Percentiles rank a stretch among this genome's conserved stretches.
phyloP scores from a whole-genome alignment of 2,888 invertebrate species.

The Nycteola revayana region DNA sequence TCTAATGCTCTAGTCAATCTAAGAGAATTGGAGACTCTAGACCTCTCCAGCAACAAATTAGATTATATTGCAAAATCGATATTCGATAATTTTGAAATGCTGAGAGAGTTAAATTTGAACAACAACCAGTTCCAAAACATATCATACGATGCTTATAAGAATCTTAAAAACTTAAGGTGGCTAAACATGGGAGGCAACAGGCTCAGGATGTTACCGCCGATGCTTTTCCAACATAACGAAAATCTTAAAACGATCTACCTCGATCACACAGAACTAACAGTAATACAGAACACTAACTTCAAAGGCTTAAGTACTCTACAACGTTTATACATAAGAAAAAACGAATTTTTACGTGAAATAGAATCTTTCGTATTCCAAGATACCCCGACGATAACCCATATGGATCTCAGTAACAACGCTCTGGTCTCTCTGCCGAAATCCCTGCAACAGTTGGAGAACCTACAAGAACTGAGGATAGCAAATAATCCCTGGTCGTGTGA shows the following conservation, averaged over 20 bases:
- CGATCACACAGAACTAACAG: constrained; percentile 85
- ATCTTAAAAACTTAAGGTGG: constrained; percentile 77
- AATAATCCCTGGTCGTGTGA: constrained; percentile 93
- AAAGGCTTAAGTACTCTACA: constrained; percentile 83
- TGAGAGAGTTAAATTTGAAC: constrained; percentile 84
- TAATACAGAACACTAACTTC: constrained; percentile 85
- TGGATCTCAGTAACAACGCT: constrained; percentile 87
- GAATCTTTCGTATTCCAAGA: constrained; percentile 84
- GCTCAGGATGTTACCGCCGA: constrained; percentile 82
- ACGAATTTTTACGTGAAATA: constrained; percentile 82
- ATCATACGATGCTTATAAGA: constrained; percentile 82
- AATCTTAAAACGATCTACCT: constrained; percentile 83
- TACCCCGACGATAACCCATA: constrained; percentile 80
- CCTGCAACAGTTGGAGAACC: constrained; percentile 83
- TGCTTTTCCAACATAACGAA: constrained; percentile 84
- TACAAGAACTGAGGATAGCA: constrained; percentile 85
- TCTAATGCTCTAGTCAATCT: constrained; percentile 89
- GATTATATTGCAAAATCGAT: constrained; percentile 84
- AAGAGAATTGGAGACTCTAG: constrained; percentile 84
- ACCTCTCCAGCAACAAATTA: constrained; percentile 85
- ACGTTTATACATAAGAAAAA: constrained; percentile 83
- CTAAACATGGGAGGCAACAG: constrained; percentile 84
- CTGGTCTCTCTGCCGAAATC: constrained; percentile 87
- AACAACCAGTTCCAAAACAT: constrained; percentile 83
- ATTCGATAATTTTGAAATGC: constrained; percentile 85